Conservation (phyloP, 2,797 vertebrate genomes). For the Poeciliopsis presidionis region DNA sequence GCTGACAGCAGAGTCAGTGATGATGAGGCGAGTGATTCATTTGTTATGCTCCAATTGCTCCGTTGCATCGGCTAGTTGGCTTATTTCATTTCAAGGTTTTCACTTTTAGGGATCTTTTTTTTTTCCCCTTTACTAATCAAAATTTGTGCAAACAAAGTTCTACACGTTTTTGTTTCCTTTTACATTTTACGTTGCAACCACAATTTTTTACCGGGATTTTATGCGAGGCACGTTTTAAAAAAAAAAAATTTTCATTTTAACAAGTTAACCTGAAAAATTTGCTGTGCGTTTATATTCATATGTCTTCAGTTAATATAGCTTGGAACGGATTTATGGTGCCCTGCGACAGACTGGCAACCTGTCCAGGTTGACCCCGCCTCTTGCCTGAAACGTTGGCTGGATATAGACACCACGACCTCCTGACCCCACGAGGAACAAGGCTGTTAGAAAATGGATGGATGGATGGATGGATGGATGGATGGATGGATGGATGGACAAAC, state of each 20-base stretch:
- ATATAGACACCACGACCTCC: no score
- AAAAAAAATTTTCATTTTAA: neutral
- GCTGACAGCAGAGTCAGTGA: conserved; percentile 8
- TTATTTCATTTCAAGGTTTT: neutral
- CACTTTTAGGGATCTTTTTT: neutral
- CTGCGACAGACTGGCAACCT: no score
- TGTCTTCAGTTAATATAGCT: neutral
- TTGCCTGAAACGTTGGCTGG: no score
- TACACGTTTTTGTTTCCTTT: neutral
- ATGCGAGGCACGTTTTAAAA: neutral
- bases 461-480: no score
- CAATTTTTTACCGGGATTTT: neutral
- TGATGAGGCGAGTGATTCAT: conserved; percentile 20
- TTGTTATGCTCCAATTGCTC: conserved; percentile 12
- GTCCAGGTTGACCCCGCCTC: no score
- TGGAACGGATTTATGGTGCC: neutral
- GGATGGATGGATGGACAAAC: neutral
- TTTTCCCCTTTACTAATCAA: neutral
- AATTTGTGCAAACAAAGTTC: neutral
- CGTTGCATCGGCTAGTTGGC: neutral
- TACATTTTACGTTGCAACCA: neutral
- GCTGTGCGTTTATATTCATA: neutral
- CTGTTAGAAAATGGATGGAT: no score
- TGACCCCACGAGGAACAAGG: no score
- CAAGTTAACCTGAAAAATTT: neutral